phyloP scores from a whole-genome alignment of 2,888 invertebrate genomes.

The Meiosimyza decipiens region DNA sequence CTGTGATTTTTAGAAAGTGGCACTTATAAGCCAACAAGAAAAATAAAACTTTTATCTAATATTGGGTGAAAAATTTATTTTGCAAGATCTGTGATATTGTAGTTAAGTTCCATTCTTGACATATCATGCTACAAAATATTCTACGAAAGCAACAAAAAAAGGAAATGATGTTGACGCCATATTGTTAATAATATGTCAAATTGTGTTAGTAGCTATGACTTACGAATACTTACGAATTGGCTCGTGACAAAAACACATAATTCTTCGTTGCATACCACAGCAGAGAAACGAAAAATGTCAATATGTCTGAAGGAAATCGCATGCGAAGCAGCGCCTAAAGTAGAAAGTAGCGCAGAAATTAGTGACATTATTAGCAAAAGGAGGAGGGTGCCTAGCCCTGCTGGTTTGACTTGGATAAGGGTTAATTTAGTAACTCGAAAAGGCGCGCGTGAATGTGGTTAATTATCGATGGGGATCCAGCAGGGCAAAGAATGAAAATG shows the following conservation, averaged over 20 bases:
- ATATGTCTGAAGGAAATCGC: neutral
- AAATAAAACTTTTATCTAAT: too few relatives aligned
- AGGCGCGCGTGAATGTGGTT: slow-evolving; percentile 25
- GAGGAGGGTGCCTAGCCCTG: neutral
- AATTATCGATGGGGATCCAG: slow-evolving; percentile 24
- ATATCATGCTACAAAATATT: too few relatives aligned
- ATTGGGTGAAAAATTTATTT: too few relatives aligned
- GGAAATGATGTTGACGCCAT: slow-evolving; percentile 27
- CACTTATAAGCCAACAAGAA: too few relatives aligned
- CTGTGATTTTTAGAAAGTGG: too few relatives aligned
- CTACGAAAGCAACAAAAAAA: neutral
- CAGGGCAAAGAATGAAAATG: neutral
- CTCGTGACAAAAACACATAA: slow-evolving; percentile 38
- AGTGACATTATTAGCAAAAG: too few relatives aligned
- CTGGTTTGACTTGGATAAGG: neutral
- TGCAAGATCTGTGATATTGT: too few relatives aligned
- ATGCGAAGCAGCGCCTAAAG: neutral
- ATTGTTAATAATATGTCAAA: slow-evolving; percentile 35
- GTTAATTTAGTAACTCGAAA: slow-evolving; percentile 20
- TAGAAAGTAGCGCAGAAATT: neutral
- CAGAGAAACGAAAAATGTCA: slow-evolving; percentile 1
- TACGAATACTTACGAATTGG: slow-evolving; percentile 36
- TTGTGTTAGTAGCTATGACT: slow-evolving; percentile 20
- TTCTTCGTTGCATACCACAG: slow-evolving; percentile 17
- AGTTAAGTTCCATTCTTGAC: too few relatives aligned